phyloP scores from a whole-genome alignment of 2,113 vertebrate genomes.

The Setophaga petechia region DNA sequence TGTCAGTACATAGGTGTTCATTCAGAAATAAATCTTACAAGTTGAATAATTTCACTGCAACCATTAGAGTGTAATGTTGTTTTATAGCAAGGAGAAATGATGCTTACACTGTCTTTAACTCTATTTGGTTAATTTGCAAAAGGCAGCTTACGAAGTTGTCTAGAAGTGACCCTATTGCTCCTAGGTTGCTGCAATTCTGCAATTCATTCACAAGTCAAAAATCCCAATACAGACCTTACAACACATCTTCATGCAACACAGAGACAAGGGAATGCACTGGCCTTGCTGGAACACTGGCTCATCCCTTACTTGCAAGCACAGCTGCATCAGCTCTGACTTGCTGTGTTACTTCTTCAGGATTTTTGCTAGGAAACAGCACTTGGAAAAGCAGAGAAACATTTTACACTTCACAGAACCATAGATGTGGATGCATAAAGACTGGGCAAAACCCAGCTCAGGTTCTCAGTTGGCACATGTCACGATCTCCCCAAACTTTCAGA shows the following conservation, averaged over 20 bases:
- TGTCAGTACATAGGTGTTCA: neutral
- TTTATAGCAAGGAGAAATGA: neutral
- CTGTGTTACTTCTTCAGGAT: neutral
- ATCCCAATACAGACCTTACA: neutral
- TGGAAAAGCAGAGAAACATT: neutral
- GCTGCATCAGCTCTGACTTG: neutral
- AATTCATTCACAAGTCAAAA: neutral
- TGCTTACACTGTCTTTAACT: neutral
- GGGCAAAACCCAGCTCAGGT: neutral
- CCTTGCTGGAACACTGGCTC: neutral
- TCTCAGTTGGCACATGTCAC: neutral
- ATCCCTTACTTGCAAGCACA: neutral
- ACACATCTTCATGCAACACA: neutral
- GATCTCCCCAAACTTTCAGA: neutral
- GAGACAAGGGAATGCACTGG: neutral
- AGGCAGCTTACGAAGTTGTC: neutral
- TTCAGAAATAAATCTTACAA: neutral
- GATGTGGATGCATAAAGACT: neutral
- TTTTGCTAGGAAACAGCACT: neutral
- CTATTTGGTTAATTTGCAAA: neutral
- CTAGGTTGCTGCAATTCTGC: too few relatives aligned
- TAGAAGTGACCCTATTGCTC: too few relatives aligned
- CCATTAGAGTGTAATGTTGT: neutral
- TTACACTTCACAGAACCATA: neutral
- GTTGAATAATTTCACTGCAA: neutral